Percentiles rank a stretch among this genome's conserved stretches.
These are phyloP conservation scores for Catocala sponsa DNA, from an alignment of 2,888 invertebrate genomes.

Conservation along the genomic window DNA sequence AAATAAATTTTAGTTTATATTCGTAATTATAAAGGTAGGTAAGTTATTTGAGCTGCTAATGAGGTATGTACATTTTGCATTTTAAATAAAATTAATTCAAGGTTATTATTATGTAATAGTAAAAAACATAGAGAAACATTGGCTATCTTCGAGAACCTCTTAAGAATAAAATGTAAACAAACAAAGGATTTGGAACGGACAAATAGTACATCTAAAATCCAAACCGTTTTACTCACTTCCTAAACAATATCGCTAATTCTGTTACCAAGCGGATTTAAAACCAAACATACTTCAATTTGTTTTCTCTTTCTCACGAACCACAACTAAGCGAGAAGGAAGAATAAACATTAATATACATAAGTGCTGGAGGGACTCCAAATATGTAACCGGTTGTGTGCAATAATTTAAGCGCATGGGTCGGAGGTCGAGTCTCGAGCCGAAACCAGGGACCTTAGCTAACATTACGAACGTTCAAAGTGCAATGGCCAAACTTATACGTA, in stretches of 20 bases:
- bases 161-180: too few species aligned
- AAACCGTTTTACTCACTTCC: constrained; percentile 12
- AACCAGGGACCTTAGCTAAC: constrained; percentile 43
- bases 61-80: background rate
- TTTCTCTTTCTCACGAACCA: constrained; percentile 24
- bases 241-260: constrained; percentile 19
- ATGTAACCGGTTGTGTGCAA: constrained; percentile 68
- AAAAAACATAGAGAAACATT: too few species aligned
- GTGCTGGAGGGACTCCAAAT: constrained; percentile 54
- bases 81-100: constrained; percentile 1
- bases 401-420: constrained; percentile 65
- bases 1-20: constrained; percentile 27
- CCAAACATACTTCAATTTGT: constrained; percentile 42
- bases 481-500: constrained; percentile 6
- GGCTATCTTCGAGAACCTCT: too few species aligned
- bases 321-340: constrained; percentile 29
- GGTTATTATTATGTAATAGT: background rate
- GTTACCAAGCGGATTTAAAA: constrained; percentile 47
- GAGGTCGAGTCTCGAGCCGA: constrained; percentile 63
- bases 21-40: background rate
- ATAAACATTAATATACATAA: constrained; percentile 43
- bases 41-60: background rate
- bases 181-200: background rate
- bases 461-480: constrained; percentile 29
- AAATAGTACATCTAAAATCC: background rate